Base-by-base conservation (phyloP, 2,888 invertebrate species). In the Arrhopalites spinosus region DNA sequence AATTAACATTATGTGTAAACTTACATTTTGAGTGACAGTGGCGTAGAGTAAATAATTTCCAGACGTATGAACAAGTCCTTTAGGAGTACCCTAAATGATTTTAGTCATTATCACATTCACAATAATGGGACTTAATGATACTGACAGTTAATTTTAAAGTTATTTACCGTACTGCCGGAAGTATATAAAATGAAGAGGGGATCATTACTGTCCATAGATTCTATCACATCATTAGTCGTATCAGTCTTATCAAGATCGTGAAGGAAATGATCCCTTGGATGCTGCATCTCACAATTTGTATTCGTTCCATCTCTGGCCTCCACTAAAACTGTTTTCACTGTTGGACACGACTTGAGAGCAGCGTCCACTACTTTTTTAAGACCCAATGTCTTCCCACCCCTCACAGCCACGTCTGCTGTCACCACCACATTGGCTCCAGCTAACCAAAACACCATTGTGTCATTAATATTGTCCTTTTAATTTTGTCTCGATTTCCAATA, bases 121-220 rank as follows among this genome's bases (percentile, higher is more conserved):
- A n/a, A n/a, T n/a, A n/a, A n/a, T n/a, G n/a, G n/a, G n/a, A n/a
- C n/a, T n/a, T n/a, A n/a, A n/a, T n/a, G n/a, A n/a, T n/a, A n/a
- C n/a, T n/a, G n/a, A n/a, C n/a, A n/a, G n/a, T n/a, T n/a, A n/a
- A n/a, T n/a, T n/a, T n/a, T n/a, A n/a, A n/a, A n/a, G n/a, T n/a
- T n/a, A n/a, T n/a, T n/a, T n/a, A 88, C 88, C 1, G 88, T 88
- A 76, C 86, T 86, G 43, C 88, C 88, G 2, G 87, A 87, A 1
- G 88, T 88, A 83, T 88, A 88, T 73, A 88, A 83, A 83, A 88
- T 85, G 81, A 88, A 88, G 66, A 88, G 83, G 1, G 84, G 84
- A 82, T 88, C 87, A 78, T 88, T 87, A 78, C 87, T 86, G 77
- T 86, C 85, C 84, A 87, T 84, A 30, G 81, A 82, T 56, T 84